Percentiles rank a stretch among this genome's conserved stretches.
Evolutionary conservation across 37 sponge, comb jelly and placozoan species (phyloP).

Genomic region (Theonella swinhoei): DNA sequence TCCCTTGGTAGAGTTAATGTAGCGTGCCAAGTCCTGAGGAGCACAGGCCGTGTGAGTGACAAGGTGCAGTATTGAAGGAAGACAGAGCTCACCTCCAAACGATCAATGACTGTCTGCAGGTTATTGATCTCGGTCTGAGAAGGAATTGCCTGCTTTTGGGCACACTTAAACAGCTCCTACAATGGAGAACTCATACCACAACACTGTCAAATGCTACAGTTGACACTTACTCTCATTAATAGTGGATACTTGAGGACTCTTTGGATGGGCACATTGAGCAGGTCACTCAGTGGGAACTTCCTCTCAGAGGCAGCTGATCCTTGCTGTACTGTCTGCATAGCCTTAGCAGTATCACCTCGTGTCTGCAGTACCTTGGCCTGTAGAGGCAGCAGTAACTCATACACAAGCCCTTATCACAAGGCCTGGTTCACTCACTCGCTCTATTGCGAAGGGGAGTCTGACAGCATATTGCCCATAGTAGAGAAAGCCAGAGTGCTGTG

Average conservation of each 20-base stretch:
- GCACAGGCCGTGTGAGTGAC: conserved; percentile 5
- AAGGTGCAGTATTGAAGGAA: background rate
- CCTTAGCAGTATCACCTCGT: conserved; percentile 27
- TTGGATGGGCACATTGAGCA: conserved; percentile 88
- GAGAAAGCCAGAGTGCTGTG: conserved; percentile 46
- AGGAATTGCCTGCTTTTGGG: conserved; percentile 29
- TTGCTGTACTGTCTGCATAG: conserved; percentile 20
- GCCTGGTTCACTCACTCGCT: conserved; percentile 25
- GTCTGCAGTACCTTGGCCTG: conserved; percentile 61
- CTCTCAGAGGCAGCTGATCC: conserved; percentile 46
- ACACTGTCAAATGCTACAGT: background rate
- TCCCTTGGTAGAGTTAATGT: conserved; percentile 75
- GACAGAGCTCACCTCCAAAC: conserved; percentile 38
- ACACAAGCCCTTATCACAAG: background rate
- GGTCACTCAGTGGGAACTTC: conserved; percentile 79
- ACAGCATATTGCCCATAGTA: conserved; percentile 68
- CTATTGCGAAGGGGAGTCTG: conserved; percentile 47
- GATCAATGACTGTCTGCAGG: conserved; percentile 32
- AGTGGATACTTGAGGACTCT: conserved; percentile 86
- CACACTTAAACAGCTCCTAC: conserved; percentile 66
- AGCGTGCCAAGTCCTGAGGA: conserved; percentile 77
- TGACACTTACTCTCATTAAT: conserved; percentile 43
- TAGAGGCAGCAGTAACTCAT: background rate
- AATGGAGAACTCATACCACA: background rate
- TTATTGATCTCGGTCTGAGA: conserved; percentile 10